A percentile compares a stretch with the other conserved stretches of the same genome.
These are phyloP conservation scores for Crotalus horridus DNA, from an alignment of 2,113 vertebrate genomes.

Conservation along the genomic window DNA sequence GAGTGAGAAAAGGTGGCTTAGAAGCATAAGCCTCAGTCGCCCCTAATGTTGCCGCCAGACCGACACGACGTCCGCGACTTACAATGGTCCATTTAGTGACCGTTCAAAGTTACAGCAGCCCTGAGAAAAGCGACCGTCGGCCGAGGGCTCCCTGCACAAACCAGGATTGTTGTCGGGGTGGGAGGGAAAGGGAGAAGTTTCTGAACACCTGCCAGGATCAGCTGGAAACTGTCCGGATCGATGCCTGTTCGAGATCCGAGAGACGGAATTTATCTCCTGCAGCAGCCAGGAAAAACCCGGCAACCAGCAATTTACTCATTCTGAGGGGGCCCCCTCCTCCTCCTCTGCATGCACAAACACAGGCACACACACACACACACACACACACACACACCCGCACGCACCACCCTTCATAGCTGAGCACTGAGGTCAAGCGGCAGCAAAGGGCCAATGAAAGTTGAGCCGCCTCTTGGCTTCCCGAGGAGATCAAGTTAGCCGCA, in stretches of 20 bases:
- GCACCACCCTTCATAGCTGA: constrained; percentile 4
- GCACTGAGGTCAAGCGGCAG: constrained; percentile 46
- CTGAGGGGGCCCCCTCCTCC: too few relatives aligned
- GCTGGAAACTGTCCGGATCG: background rate
- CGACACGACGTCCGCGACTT: background rate
- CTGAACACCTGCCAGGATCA: background rate
- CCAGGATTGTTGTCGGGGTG: background rate
- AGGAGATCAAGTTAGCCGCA: background rate
- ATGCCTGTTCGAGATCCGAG: background rate
- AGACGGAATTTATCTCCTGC: too few relatives aligned
- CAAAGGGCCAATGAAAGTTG: constrained; percentile 34
- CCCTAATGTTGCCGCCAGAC: background rate
- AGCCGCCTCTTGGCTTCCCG: background rate
- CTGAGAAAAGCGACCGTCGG: too few relatives aligned
- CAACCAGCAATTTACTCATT: background rate
- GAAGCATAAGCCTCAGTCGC: background rate
- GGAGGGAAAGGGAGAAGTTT: background rate
- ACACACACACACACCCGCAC: background rate
- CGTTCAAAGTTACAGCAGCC: too few relatives aligned
- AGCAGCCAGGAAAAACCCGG: background rate
- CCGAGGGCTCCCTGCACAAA: too few relatives aligned
- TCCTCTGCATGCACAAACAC: too few relatives aligned
- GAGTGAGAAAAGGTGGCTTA: background rate
- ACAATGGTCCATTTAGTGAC: too few relatives aligned
- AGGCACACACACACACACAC: background rate